Evolutionary conservation across 2,113 vertebrate genomes (phyloP), one percentile per base, ranked within the genome.

Genomic region (Otis tarda): DNA sequence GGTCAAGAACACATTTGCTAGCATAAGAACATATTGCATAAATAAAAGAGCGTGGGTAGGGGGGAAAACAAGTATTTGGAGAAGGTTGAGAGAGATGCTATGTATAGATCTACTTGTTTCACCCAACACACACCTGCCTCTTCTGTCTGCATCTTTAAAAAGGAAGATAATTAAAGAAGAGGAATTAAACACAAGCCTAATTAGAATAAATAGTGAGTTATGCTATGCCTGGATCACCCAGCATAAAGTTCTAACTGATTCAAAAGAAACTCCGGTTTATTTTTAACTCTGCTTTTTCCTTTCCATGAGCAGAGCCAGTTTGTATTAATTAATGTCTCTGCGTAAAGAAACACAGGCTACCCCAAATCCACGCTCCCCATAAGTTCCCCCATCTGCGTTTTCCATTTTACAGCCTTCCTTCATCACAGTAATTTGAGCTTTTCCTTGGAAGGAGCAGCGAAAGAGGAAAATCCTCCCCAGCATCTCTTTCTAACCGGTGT

Each of bases 381-480:
- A 19, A 35, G 24, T 43, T 80, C 60, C 41, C 59, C 81, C 89
- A 80, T 80, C 80, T 94, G 87, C 22, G 25, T 81, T 90, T 86
- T 22, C 76, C 57, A 43, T 93, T 86, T 94, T 83, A 47, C 89
- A 68, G 6, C 81, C 71, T 65, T 84, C 83, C 63, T 82, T 41
- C 70, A 28, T 22, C 83, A 6, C 79, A 4, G 92, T 87, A 95
- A 97, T 63, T 81, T 24, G 85, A 95, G 84, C 65, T 91, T 87
- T 56, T 17, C 12, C 76, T 75, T 45, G 78, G 64, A 92, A 56
- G 45, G 69, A 91, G 39, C 52, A 33, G 64, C 0, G 1, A 69
- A 78, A 52, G 35, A 39, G 37, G 45, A 27, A 64, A 75, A 49
- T 4, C 41, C 35, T 75, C 43, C 45, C 47, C 10, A 52, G 60